These are phyloP conservation scores for Microdon myrmicae DNA, from an alignment of 2,888 invertebrate genomes.

Conservation along the genomic window DNA sequence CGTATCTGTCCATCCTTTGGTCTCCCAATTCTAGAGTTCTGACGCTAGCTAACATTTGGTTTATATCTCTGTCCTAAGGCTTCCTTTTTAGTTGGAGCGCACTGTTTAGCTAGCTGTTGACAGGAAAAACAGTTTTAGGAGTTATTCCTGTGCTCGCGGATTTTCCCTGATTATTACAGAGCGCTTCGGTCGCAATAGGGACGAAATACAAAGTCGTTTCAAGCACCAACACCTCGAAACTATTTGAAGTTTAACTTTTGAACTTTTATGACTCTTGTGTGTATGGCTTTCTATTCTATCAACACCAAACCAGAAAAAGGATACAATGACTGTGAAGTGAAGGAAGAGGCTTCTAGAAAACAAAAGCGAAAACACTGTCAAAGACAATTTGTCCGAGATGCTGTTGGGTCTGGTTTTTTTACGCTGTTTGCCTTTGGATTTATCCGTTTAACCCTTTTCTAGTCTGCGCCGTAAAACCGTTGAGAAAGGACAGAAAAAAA, in stretches of 20 bases:
- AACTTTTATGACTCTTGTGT: conserved; percentile 38
- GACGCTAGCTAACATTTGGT: too few species aligned
- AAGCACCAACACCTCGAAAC: conserved; percentile 38
- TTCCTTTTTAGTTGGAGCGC: conserved; percentile 33
- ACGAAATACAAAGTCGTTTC: conserved; percentile 18
- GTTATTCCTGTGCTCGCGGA: conserved; percentile 30
- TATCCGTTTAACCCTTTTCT: conserved; percentile 42
- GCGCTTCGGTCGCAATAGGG: background rate
- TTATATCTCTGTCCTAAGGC: too few species aligned
- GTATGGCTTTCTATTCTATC: background rate
- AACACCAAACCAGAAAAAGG: too few species aligned
- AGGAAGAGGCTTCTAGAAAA: conserved; percentile 9
- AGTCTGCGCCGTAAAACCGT: background rate
- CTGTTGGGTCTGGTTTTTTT: conserved; percentile 23
- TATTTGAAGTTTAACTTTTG: conserved; percentile 50
- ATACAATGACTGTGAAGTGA: too few species aligned
- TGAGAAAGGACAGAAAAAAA: too few species aligned
- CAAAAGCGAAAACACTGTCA: background rate
- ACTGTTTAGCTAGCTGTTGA: conserved; percentile 46
- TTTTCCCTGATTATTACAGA: conserved; percentile 28
- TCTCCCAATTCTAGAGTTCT: too few species aligned
- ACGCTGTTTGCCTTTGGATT: conserved; percentile 32
- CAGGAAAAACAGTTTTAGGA: conserved; percentile 47
- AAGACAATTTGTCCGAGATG: conserved; percentile 48
- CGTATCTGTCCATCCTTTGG: too few species aligned